Evolutionary conservation across 2,113 vertebrate species (phyloP).

Genomic region (Ceyx margarethae): DNA sequence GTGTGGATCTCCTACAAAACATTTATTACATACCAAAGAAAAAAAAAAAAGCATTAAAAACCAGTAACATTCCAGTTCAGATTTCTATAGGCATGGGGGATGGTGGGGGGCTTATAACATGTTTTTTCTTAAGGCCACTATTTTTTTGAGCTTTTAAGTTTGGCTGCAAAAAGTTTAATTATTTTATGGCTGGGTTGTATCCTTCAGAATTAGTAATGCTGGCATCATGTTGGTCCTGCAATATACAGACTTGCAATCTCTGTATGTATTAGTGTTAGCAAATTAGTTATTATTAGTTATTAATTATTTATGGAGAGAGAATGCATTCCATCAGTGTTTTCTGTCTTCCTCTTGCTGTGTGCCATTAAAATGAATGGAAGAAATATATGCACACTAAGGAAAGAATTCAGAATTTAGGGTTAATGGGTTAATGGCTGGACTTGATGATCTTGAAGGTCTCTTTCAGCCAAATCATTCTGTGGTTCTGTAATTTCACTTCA

Average conservation of each 20-base stretch:
- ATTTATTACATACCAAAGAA: neutral
- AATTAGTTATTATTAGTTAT: neutral
- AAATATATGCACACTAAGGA: neutral
- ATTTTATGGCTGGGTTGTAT: neutral
- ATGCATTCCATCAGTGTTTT: neutral
- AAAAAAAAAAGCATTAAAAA: neutral
- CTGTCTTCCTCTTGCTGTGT: neutral
- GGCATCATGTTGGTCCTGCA: neutral
- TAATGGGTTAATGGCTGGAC: no score
- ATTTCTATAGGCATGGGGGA: neutral
- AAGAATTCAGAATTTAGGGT: neutral
- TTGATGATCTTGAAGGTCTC: no score
- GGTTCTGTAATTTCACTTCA: neutral
- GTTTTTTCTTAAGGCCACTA: neutral
- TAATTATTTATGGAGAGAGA: neutral
- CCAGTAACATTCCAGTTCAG: neutral
- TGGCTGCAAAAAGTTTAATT: neutral
- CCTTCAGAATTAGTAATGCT: neutral
- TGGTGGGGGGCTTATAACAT: accelerated
- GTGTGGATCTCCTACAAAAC: neutral
- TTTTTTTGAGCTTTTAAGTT: neutral
- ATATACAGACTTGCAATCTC: neutral
- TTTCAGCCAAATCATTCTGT: no score
- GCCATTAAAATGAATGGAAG: neutral
- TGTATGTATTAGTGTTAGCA: accelerated